Percentiles rank a stretch among this genome's conserved stretches.
phyloP scores from a whole-genome alignment of 1,140 invertebrate genomes.

The Octopus bimaculoides region DNA sequence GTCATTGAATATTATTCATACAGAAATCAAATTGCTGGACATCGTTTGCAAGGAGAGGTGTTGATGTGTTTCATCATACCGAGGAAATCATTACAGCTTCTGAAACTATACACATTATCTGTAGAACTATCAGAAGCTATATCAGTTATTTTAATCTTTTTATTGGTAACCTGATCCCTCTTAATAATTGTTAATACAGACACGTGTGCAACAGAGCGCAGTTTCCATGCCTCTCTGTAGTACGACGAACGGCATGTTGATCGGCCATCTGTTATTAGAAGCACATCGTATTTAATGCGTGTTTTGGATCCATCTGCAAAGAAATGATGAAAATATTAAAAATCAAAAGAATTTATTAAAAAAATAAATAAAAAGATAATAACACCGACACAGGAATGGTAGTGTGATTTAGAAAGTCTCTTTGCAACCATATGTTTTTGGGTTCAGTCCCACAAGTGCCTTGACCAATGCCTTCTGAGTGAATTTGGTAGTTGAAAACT shows the following conservation, averaged over 20 bases:
- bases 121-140: background rate
- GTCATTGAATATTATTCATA: too few relatives aligned
- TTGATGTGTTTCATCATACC: conserved; percentile 10
- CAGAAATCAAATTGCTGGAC: background rate
- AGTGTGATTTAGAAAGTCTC: too few relatives aligned
- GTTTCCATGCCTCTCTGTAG: background rate
- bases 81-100: background rate
- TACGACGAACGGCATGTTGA: background rate
- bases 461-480: too few relatives aligned
- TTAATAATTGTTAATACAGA: background rate
- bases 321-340: too few relatives aligned
- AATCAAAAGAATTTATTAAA: too few relatives aligned
- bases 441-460: too few relatives aligned
- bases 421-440: too few relatives aligned
- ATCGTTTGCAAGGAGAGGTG: background rate
- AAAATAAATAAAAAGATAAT: too few relatives aligned
- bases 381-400: too few relatives aligned
- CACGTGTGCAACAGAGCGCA: conserved; percentile 7
- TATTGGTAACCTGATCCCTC: background rate
- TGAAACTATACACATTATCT: background rate
- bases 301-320: background rate
- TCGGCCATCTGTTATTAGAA: conserved; percentile 4
- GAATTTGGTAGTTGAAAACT: too few relatives aligned
- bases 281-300: background rate
- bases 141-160: background rate